phyloP scores from a whole-genome alignment of 2,888 invertebrate genomes.

The Thereva nobilitata region DNA sequence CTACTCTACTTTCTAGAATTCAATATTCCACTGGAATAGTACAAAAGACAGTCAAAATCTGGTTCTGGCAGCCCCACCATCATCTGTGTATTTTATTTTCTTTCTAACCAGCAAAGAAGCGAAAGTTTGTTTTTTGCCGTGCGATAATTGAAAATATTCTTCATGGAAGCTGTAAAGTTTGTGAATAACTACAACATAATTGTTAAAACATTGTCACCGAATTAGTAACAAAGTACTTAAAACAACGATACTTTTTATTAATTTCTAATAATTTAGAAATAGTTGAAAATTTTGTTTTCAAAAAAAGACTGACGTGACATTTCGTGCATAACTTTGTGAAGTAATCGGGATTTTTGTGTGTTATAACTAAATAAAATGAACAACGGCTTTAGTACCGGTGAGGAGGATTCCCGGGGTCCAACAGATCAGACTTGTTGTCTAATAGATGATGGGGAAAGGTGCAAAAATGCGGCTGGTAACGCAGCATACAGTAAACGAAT shows the following conservation, averaged over 20 bases:
- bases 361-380: constrained; percentile 20
- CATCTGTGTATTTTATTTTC: constrained; percentile 18
- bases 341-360: neutral
- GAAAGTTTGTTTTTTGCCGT: constrained; percentile 30
- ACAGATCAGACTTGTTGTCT: constrained; percentile 91
- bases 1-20: neutral
- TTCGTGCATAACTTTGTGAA: neutral
- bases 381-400: constrained; percentile 89
- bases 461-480: constrained; percentile 72
- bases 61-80: neutral
- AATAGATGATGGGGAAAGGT: constrained; percentile 85
- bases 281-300: neutral
- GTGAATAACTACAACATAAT: neutral
- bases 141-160: neutral
- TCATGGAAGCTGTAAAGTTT: constrained; percentile 9
- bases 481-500: constrained; percentile 96
- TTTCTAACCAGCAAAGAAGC: constrained; percentile 4
- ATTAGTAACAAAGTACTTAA: constrained; percentile 1
- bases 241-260: neutral
- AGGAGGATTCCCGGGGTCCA: constrained; percentile 87
- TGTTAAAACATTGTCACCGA: neutral
- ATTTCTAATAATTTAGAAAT: constrained; percentile 3
- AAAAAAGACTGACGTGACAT: neutral
- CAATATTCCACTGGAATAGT: neutral
- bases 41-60: neutral